Evolutionary conservation across 2,113 vertebrate species (phyloP), one percentile per base, ranked within the genome.

Genomic region (Antennarius striatus): DNA sequence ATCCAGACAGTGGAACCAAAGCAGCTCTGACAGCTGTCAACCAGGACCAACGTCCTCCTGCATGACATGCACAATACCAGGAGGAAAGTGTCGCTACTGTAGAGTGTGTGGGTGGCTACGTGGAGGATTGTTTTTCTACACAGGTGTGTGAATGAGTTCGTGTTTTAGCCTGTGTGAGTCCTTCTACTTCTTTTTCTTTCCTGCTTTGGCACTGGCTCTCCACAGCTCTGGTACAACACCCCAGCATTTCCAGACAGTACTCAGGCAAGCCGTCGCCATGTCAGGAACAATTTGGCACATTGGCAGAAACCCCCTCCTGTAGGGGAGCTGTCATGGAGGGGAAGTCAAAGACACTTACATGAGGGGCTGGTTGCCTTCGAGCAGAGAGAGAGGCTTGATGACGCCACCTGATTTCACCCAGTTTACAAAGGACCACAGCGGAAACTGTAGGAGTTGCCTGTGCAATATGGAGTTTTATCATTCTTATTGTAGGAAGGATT

Each of bases 11-110:
- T 67, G 75, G 71, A 88, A 75, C 82, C 81, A 76, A 84, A 91
- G 82, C 83, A 54, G 79, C 53, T 64, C 75, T 89, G 93, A 93
- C 91, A 93, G 90, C 90, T 91, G 89, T 92, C 91, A 89, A 74
- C 79, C 56, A 76, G 84, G 47, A 71, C 77, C 71, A 83, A 77
- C 73, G 69, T 80, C 81, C 39, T 67, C 62, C 53, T 71, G 68
- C 76, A 63, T 50, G 63, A 52, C 56, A 9, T n/a, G 50, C 74
- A 69, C 63, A 56, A 28, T 29, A 53, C 5, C 4, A 42, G 42
- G 9, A 48, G 48, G 9, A 17, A 3, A 57, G 63, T 17, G 65
- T 51, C 1, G 1, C 5, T 29, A 12, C 9, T 47, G 2, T 13
- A 16, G 15, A 49, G 17, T 16, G 52, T 63, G 15, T 73, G 14